A percentile compares a stretch with the other conserved stretches of the same genome.
Evolutionary conservation across 1,140 invertebrate species (phyloP).

Genomic region (Diploscapter pachys): DNA sequence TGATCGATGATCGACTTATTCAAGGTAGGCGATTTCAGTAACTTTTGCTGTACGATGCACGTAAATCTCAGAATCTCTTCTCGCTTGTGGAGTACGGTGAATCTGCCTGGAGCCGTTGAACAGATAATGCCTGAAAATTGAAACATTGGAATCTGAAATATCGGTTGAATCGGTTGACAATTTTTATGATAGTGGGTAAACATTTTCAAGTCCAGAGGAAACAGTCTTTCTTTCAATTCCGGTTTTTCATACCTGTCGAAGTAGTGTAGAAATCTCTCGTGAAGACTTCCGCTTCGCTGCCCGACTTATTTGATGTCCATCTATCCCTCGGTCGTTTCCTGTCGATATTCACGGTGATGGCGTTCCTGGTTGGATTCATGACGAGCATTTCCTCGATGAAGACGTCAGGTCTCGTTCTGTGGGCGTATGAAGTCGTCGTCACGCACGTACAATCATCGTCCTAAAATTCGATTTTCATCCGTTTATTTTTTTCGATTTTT

Average conservation of each 20-base stretch:
- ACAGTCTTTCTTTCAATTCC: conserved; percentile 3
- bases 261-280: conserved; percentile 3
- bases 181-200: conserved; percentile 18
- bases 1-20: conserved; percentile 16
- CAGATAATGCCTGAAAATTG: conserved; percentile 4
- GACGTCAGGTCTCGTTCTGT: conserved; percentile 23
- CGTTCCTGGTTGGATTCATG: conserved; percentile 26
- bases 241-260: conserved; percentile 12
- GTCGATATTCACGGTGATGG: not conserved
- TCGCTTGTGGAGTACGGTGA: not conserved
- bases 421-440: conserved; percentile 26
- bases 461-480: conserved; percentile 22
- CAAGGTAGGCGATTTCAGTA: conserved; percentile 15
- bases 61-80: conserved; percentile 52
- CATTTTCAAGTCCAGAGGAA: conserved; percentile 2
- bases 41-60: conserved; percentile 22
- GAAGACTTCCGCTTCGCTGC: not conserved
- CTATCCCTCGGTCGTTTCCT: no score
- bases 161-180: not conserved
- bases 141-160: conserved; percentile 14
- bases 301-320: not conserved
- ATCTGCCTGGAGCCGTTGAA: conserved; percentile 7
- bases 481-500: not conserved
- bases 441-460: conserved; percentile 35
- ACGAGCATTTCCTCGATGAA: conserved; percentile 34